Conservation (phyloP, 2,888 invertebrate genomes). For the Frankliniella fusca region DNA sequence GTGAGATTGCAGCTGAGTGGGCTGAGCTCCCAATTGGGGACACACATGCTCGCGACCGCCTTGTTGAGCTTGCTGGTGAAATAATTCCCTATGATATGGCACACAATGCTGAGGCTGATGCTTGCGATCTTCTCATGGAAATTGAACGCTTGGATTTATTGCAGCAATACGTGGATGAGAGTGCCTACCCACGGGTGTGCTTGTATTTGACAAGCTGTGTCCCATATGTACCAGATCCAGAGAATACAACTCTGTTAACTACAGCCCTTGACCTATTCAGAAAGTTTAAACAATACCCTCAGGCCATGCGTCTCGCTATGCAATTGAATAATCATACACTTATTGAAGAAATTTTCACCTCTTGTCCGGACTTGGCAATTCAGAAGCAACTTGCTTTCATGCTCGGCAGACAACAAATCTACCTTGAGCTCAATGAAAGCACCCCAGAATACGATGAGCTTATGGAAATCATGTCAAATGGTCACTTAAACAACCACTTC, state of each 20-base stretch:
- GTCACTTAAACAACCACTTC: constrained; percentile 89
- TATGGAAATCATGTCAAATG: constrained; percentile 88
- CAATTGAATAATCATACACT: constrained; percentile 77
- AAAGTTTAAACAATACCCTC: constrained; percentile 81
- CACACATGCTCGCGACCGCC: constrained; percentile 48
- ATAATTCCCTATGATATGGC: constrained; percentile 93
- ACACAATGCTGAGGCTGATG: constrained; percentile 98
- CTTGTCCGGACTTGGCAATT: constrained; percentile 76
- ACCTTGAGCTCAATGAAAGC: constrained; percentile 70
- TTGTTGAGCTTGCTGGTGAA: constrained; percentile 75
- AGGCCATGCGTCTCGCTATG: constrained; percentile 86
- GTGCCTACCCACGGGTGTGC: constrained; percentile 87
- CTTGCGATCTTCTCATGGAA: constrained; percentile 97
- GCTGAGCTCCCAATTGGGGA: constrained; percentile 49
- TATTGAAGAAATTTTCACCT: constrained; percentile 77
- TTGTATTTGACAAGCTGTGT: constrained; percentile 91
- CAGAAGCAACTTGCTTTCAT: constrained; percentile 95
- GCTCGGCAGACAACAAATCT: constrained; percentile 89
- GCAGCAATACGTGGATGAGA: constrained; percentile 79
- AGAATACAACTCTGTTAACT: constrained; percentile 76
- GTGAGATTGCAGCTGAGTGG: constrained; percentile 89
- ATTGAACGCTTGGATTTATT: constrained; percentile 86
- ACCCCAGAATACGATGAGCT: constrained; percentile 68
- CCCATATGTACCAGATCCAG: constrained; percentile 92
- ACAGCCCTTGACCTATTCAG: constrained; percentile 80